Conservation (phyloP, 2,113 vertebrate species). For the Opisthocomus hoazin region DNA sequence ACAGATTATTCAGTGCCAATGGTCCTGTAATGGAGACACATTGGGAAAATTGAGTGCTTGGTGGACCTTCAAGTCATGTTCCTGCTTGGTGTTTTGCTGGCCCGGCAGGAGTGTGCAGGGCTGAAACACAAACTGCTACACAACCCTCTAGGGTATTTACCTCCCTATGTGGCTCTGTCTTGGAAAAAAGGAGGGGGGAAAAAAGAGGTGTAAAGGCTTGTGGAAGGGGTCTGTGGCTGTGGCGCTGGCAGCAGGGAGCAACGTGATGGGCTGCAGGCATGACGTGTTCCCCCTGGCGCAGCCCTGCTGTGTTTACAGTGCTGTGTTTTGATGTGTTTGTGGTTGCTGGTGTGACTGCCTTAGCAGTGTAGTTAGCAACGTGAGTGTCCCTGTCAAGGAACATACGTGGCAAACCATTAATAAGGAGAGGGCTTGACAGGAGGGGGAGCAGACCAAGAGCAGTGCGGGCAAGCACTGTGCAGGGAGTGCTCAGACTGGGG, state of each 20-base stretch:
- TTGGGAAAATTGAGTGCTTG: not conserved
- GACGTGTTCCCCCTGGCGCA: not conserved
- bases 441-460: not conserved
- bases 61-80: not conserved
- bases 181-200: not conserved
- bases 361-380: not conserved
- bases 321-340: not conserved
- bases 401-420: not conserved
- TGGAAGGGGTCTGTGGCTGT: not conserved
- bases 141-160: not conserved
- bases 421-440: not conserved
- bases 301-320: not conserved
- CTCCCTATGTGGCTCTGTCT: not conserved
- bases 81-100: not conserved
- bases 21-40: not conserved
- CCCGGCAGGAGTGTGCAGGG: not conserved
- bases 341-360: not conserved
- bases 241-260: not conserved
- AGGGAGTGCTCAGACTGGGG: accelerated
- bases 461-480: accelerated
- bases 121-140: not conserved
- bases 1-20: not conserved
- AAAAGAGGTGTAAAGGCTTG: not conserved
- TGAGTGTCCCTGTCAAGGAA: not conserved
- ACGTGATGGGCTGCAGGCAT: accelerated